A percentile compares a stretch with the other conserved stretches of the same genome.
These are phyloP conservation scores for Azemiops feae DNA, from an alignment of 2,113 vertebrate species.

Conservation along the genomic window DNA sequence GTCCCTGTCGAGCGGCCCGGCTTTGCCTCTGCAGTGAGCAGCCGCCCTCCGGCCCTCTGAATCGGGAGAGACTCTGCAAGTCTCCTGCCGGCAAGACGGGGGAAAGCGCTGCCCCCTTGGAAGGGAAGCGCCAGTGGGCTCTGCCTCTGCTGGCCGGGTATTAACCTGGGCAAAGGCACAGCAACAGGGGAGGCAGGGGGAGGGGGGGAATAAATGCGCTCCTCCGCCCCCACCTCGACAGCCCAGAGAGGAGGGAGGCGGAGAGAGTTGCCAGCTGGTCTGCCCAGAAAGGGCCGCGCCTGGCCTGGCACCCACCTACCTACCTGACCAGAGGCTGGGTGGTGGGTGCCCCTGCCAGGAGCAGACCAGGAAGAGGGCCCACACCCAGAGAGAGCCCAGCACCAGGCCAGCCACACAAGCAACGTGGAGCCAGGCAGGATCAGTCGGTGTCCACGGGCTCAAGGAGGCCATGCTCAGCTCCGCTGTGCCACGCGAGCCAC, in stretches of 20 bases:
- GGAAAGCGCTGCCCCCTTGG: not conserved
- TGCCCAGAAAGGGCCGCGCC: not conserved
- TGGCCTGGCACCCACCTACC: not conserved
- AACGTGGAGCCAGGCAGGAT: not conserved
- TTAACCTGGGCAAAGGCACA: not conserved
- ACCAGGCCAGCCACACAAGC: not conserved
- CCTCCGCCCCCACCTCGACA: not conserved
- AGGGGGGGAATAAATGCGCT: not conserved
- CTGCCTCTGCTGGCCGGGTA: not conserved
- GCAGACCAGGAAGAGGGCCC: constrained; percentile 17
- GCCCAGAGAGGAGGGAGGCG: not conserved
- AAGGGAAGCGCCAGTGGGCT: not conserved
- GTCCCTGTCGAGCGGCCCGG: not conserved
- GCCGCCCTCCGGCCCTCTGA: not conserved
- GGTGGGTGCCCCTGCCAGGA: not conserved
- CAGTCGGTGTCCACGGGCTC: not conserved
- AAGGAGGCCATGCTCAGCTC: not conserved
- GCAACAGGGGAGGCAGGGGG: not conserved
- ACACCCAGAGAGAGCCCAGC: constrained; percentile 19
- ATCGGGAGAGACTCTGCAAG: not conserved
- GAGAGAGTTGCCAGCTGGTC: not conserved
- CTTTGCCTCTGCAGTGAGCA: not conserved
- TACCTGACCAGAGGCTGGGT: not conserved
- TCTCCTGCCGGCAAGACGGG: not conserved
- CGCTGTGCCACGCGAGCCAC: not conserved